Evolutionary conservation across 2,113 vertebrate species (phyloP).

Genomic region (Cephalopholis sonnerati): DNA sequence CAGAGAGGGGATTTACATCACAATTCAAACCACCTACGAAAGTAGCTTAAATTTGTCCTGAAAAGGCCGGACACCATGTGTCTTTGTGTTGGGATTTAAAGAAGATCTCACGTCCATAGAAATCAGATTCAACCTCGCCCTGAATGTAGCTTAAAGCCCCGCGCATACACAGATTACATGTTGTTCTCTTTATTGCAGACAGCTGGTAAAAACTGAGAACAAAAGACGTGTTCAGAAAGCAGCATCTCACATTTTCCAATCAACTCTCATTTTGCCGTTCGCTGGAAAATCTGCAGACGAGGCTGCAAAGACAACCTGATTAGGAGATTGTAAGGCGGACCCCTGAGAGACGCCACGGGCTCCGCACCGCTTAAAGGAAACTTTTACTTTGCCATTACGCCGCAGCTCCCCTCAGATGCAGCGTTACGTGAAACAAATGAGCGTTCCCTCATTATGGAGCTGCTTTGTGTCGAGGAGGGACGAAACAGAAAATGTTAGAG

Average conservation of each 20-base stretch:
- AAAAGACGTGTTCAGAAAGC: neutral
- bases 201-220: neutral
- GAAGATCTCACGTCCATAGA: neutral
- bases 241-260: neutral
- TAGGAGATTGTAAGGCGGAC: neutral
- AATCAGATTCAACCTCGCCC: neutral
- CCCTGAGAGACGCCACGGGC: neutral
- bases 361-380: neutral
- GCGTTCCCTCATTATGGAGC: slow-evolving; percentile 7
- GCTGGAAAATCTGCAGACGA: neutral
- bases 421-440: neutral
- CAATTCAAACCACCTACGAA: slow-evolving; percentile 1
- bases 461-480: slow-evolving; percentile 13
- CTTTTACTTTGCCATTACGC: neutral
- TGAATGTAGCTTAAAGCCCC: neutral
- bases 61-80: neutral
- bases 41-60: slow-evolving; percentile 7
- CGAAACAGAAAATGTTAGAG: neutral
- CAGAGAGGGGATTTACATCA: slow-evolving; percentile 2
- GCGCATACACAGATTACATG: neutral
- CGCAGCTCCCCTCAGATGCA: neutral
- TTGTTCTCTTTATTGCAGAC: neutral
- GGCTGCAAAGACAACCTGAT: neutral
- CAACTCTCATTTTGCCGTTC: neutral
- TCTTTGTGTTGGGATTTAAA: neutral